A percentile compares a stretch with the other conserved stretches of the same genome.
Conservation (phyloP, 1,140 invertebrate genomes). For the Drosophila bipectinata region DNA sequence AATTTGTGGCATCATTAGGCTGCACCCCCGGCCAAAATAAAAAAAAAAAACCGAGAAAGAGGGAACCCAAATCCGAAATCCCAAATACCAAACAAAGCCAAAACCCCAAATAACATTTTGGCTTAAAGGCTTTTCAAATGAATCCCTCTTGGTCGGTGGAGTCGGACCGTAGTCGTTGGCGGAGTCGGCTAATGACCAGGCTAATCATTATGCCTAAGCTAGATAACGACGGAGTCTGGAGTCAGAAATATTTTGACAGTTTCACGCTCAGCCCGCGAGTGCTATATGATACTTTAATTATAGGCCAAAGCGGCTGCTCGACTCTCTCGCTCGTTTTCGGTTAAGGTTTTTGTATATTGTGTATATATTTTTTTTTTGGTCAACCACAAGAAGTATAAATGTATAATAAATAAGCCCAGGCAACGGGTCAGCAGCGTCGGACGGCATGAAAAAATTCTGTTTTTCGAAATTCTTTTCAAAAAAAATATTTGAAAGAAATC, state of each 20-base stretch:
- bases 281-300: slow-evolving; percentile 82
- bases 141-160: slow-evolving; percentile 56
- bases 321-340: slow-evolving; percentile 21
- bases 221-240: slow-evolving; percentile 64
- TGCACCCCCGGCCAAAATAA: slow-evolving; percentile 73
- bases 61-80: slow-evolving; percentile 30
- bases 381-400: slow-evolving; percentile 58
- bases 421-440: slow-evolving; percentile 39
- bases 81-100: slow-evolving; percentile 35
- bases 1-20: slow-evolving; percentile 80
- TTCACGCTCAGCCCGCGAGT: slow-evolving; percentile 78
- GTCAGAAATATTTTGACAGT: slow-evolving; percentile 79
- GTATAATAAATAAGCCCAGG: slow-evolving; percentile 68
- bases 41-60: slow-evolving; percentile 6
- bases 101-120: slow-evolving; percentile 66
- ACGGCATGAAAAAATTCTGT: slow-evolving; percentile 29
- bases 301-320: slow-evolving; percentile 47
- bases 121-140: slow-evolving; percentile 81
- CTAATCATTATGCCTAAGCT: slow-evolving; percentile 78
- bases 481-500: slow-evolving; percentile 51
- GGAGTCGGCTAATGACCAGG: slow-evolving; percentile 70
- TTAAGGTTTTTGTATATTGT: slow-evolving; percentile 15
- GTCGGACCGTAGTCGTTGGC: slow-evolving; percentile 9
- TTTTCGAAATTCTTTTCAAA: slow-evolving; percentile 61
- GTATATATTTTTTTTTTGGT: slow-evolving; percentile 3